Base-by-base conservation (phyloP, 2,888 invertebrate genomes). In the Calephelis perditalis region DNA sequence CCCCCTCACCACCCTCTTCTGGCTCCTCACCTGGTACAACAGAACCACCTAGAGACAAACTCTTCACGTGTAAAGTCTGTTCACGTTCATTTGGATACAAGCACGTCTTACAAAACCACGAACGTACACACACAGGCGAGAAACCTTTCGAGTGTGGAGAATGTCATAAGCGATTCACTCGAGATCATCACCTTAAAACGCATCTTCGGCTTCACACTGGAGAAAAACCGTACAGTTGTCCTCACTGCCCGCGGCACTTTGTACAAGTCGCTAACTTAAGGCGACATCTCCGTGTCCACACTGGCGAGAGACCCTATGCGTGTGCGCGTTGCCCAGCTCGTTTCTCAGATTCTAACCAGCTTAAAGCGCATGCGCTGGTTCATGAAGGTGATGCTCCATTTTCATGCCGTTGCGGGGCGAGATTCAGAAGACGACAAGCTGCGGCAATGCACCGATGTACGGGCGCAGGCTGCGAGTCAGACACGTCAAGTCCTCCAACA, bases 191-290 rank as follows among this genome's bases (percentile, higher is more conserved):
- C 75, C 91, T 98, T 59, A 98, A 98, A 86, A 98, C 98, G 0
- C 98, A 98, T 84, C 95, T 98, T 92, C 92, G 98, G 37, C 88
- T 98, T 65, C 98, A 98, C 81, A 98, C 98, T 1, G 98, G 98
- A 0, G 98, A 98, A 81, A 96, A 97, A 73, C 98, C 98, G 0
- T 98, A 97, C 83, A 95, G 96, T 75, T 98, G 98, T 84, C 95
- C 95, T 59, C 96, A 96, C 81, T 98, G 98, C 86, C 97, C 97
- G 68, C 93, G 97, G 3, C 96, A 97, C 77, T 98, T 98, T 81
- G 97, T 98, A 46, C 98, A 98, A 83, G 97, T 98, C 47, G 98
- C 98, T 11, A 98, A 98, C 80, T 91, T 98, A 46, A 91, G 98
- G 7, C 93, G 98, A 8, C 98, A 98, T 75, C 89, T 97, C 49